phyloP scores from a whole-genome alignment of 1,140 invertebrate genomes.

The Zophobas morio region DNA sequence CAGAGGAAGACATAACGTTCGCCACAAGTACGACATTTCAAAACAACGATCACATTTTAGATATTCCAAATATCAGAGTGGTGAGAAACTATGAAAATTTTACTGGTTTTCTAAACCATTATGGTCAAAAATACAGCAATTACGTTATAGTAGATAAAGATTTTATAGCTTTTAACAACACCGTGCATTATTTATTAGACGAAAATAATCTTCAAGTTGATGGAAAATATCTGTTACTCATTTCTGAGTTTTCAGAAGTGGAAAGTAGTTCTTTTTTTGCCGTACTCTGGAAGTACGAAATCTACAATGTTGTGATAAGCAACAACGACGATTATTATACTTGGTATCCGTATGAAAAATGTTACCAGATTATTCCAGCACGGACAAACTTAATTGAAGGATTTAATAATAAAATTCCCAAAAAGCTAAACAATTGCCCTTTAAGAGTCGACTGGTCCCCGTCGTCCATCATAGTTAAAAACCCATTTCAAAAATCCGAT shows the following conservation, averaged over 20 bases:
- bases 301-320: conserved; percentile 1
- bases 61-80: background rate
- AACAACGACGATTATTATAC: background rate
- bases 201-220: conserved; percentile 15
- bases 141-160: background rate
- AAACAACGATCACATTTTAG: background rate
- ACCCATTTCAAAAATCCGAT: conserved; percentile 8
- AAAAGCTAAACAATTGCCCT: conserved; percentile 5
- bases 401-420: conserved; percentile 23
- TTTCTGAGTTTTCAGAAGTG: background rate
- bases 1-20: background rate
- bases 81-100: background rate
- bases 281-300: conserved; percentile 4
- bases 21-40: background rate
- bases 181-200: background rate
- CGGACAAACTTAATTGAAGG: background rate
- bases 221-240: background rate
- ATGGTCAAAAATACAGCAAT: background rate
- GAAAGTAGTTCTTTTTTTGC: background rate
- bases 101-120: background rate
- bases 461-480: conserved; percentile 1
- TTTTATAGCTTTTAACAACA: background rate
- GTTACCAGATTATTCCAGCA: background rate
- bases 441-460: conserved; percentile 2
- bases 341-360: conserved; percentile 6